These are phyloP conservation scores for Geophilus truncorum DNA, from an alignment of 2,888 invertebrate species.

Conservation along the genomic window DNA sequence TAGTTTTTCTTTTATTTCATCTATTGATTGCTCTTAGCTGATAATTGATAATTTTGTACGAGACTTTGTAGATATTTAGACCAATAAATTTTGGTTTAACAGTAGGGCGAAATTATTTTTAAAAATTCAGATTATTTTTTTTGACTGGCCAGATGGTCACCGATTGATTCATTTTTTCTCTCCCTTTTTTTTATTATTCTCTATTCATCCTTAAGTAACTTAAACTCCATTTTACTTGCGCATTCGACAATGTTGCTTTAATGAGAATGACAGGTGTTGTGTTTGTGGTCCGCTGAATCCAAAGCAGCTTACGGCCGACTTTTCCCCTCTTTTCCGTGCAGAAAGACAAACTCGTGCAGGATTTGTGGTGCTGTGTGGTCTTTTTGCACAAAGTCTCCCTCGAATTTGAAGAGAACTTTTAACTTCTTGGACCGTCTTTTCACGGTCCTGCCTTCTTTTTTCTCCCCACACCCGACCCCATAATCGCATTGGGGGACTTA, in stretches of 20 bases:
- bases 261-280: constrained; percentile 27
- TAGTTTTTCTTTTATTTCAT: constrained; percentile 5
- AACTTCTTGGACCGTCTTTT: constrained; percentile 25
- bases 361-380: constrained; percentile 21
- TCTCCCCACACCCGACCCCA: too few species aligned
- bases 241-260: constrained; percentile 2
- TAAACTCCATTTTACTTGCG: constrained; percentile 18
- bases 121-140: background rate
- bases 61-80: too few species aligned
- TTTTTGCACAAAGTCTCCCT: constrained; percentile 22
- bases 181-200: background rate
- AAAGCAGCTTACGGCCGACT: constrained; percentile 12
- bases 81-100: background rate
- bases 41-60: too few species aligned
- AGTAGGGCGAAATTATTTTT: too few species aligned
- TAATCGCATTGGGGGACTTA: constrained; percentile 16
- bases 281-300: constrained; percentile 15
- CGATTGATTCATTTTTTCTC: background rate
- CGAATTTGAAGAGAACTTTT: constrained; percentile 20
- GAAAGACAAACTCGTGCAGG: constrained; percentile 20
- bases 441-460: constrained; percentile 9
- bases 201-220: constrained; percentile 21
- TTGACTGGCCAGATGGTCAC: background rate
- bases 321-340: background rate
- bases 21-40: background rate